Evolutionary conservation across 2,113 vertebrate species (phyloP).

Genomic region (Sylvilagus bachmani): DNA sequence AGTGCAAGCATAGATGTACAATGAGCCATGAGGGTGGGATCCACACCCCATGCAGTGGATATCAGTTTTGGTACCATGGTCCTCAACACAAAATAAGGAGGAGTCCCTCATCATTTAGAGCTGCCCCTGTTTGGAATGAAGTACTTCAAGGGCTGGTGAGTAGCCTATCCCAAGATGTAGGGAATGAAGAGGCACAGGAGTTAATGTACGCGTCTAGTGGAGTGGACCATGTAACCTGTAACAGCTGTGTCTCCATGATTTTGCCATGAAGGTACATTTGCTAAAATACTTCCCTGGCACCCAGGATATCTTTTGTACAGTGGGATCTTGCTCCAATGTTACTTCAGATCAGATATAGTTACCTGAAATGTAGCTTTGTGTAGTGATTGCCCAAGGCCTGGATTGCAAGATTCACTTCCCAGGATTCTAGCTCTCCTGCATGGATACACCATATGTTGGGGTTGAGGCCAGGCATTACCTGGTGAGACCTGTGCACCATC

Average conservation of each 20-base stretch:
- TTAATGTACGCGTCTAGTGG: not conserved
- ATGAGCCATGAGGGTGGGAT: not conserved
- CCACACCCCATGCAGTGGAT: not conserved
- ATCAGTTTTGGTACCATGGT: slow-evolving; percentile 4
- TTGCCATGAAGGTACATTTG: not conserved
- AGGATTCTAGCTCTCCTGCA: not conserved
- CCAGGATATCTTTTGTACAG: not conserved
- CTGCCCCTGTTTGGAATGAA: not conserved
- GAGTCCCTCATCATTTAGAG: not conserved
- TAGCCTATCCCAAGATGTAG: not conserved
- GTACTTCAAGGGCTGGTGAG: not conserved
- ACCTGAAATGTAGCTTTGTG: not conserved
- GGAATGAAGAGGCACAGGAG: not conserved
- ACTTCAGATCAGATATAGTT: not conserved
- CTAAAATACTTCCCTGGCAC: not conserved
- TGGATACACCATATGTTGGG: not conserved
- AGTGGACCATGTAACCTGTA: not conserved
- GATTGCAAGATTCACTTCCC: not conserved
- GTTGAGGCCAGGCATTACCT: not conserved
- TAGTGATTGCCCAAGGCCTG: not conserved
- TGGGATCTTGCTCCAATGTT: not conserved
- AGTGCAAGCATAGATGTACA: not conserved
- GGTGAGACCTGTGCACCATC: not conserved
- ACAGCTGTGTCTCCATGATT: not conserved
- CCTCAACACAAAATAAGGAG: not conserved